These are phyloP conservation scores for Dryococelus australis DNA, from an alignment of 2,888 invertebrate genomes.

Conservation along the genomic window DNA sequence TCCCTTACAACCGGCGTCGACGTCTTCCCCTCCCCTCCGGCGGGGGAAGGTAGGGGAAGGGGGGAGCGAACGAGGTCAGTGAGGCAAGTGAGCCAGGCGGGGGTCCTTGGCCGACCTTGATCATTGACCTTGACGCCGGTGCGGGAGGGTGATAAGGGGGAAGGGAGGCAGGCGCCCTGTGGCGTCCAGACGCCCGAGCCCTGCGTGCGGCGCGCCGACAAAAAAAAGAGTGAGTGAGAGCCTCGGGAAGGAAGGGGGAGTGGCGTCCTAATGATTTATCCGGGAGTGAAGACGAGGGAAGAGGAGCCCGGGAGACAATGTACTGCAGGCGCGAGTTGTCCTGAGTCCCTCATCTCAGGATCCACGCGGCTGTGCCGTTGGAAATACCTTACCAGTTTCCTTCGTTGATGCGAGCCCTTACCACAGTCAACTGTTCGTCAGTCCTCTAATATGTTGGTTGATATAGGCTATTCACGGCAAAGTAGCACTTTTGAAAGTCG, in stretches of 20 bases:
- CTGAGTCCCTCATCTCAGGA: neutral
- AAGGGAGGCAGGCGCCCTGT: neutral
- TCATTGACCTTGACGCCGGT: slow-evolving; percentile 39
- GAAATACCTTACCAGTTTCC: too few species aligned
- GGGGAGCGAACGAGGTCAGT: slow-evolving; percentile 37
- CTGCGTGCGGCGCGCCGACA: neutral
- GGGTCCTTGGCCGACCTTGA: slow-evolving; percentile 42
- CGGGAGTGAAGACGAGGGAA: neutral
- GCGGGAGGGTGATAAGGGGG: slow-evolving; percentile 27
- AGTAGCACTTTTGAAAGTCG: too few species aligned
- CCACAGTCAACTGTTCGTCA: too few species aligned
- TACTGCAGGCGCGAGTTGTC: slow-evolving; percentile 33
- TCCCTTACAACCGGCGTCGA: neutral
- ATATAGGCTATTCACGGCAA: too few species aligned
- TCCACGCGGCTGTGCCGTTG: too few species aligned
- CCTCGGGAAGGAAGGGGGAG: neutral
- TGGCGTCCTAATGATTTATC: slow-evolving; percentile 39
- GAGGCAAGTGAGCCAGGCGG: slow-evolving; percentile 30
- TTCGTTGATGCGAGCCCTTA: too few species aligned
- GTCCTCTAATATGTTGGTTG: too few species aligned
- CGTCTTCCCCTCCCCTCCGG: neutral
- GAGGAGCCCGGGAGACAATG: slow-evolving; percentile 32
- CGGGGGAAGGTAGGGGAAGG: neutral
- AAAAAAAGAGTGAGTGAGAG: slow-evolving; percentile 5
- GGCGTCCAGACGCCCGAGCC: slow-evolving; percentile 27